Evolutionary conservation across 1,140 invertebrate genomes (phyloP), one percentile per base, ranked within the genome.

Genomic region (Drosophila baimaii): DNA sequence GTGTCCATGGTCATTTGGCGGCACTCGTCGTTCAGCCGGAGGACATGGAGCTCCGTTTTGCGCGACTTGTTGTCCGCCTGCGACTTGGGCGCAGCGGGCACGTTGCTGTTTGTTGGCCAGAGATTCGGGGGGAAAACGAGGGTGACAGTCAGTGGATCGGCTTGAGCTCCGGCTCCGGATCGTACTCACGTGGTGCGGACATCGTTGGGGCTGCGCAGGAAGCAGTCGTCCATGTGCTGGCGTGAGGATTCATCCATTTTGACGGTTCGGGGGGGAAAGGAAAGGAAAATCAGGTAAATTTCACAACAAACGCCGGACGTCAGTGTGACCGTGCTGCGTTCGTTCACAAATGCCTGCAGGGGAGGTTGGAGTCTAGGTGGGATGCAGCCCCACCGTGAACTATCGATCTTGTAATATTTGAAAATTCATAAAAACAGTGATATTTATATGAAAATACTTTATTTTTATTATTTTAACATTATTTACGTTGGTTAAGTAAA

Each of bases 31-130:
- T 92, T 94, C 4, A 96, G 90, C 21, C 93, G 92, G 43, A 96
- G 90, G 7, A 94, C 95, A 81, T 96, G 95, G 88, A 96, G 92
- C 91, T 96, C 95, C 62, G 95, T 95, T 88, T 95, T 96, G 0
- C 95, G 92, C 1, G 75, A 76, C 59, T 74, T 90, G 58, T 92
- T 92, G 27, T 92, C 90, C 25, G 92, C 90, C 54, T 52, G 70
- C 6, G 66, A 76, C 27, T 59, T 79, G n/a, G 86, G 75, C 13
- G 59, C 43, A 10, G 79, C 64, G 10, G 43, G 89, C 47, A 80
- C 77, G 85, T 80, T 85, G 25, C 79, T 88, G 23, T 17, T n/a
- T n/a, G n/a, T n/a, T n/a, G 47, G 8, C 1, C n/a, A 52, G 47
- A 15, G 39, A 47, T 51, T 51, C 25, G 10, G n/a, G n/a, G n/a